Evolutionary conservation across 2,797 vertebrate genomes (phyloP).

Genomic region (Alca torda): DNA sequence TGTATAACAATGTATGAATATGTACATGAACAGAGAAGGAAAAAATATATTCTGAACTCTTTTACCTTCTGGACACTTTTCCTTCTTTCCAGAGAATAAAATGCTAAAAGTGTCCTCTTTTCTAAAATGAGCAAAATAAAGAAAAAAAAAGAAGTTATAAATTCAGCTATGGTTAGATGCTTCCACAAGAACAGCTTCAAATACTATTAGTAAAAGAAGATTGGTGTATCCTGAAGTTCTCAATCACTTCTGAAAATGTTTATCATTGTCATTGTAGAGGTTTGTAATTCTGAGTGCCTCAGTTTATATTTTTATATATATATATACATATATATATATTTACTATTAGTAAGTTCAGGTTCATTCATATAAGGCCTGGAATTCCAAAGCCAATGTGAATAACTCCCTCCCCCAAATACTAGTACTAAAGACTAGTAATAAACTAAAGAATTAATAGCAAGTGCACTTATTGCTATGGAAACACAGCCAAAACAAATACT

Average conservation of each 20-base stretch:
- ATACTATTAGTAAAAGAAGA: neutral
- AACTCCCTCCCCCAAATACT: neutral
- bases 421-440: neutral
- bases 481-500: constrained; percentile 20
- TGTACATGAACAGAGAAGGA: neutral
- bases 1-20: neutral
- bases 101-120: rapidly evolving
- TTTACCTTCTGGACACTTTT: neutral
- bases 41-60: neutral
- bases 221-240: neutral
- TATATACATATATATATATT: neutral
- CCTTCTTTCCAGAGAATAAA: neutral
- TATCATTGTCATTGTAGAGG: neutral
- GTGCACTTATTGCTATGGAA: constrained; percentile 6
- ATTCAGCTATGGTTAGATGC: rapidly evolving
- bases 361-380: neutral
- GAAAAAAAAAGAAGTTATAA: rapidly evolving
- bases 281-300: neutral
- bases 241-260: neutral
- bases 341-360: neutral
- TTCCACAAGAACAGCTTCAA: rapidly evolving
- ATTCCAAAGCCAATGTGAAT: neutral
- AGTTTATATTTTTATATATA: neutral
- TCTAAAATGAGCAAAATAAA: neutral
- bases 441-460: neutral